Percentiles rank a stretch among this genome's conserved stretches.
phyloP scores from a whole-genome alignment of 2,797 vertebrate species.

The Silurus aristotelis region DNA sequence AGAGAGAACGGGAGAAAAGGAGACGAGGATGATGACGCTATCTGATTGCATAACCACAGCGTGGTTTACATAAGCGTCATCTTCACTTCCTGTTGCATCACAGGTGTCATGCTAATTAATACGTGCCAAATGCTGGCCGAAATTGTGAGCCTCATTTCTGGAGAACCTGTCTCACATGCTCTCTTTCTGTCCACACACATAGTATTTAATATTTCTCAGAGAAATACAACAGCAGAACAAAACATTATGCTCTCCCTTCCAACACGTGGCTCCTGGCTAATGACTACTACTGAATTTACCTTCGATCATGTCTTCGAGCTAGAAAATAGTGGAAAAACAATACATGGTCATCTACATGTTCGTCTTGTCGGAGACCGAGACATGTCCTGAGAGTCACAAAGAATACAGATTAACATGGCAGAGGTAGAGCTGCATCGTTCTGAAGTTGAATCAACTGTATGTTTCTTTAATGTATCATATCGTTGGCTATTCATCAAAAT shows the following conservation, averaged over 20 bases:
- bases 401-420: no score
- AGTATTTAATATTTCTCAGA: neutral
- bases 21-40: constrained; percentile 32
- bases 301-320: neutral
- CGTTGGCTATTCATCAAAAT: no score
- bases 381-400: no score
- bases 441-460: no score
- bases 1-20: constrained; percentile 36
- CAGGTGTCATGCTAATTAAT: constrained; percentile 53
- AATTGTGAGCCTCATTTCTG: constrained; percentile 12
- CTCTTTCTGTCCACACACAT: neutral
- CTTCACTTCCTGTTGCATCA: constrained; percentile 60
- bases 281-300: neutral
- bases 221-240: neutral
- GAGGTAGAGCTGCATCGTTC: no score
- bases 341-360: no score
- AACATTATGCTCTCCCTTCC: neutral
- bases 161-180: constrained; percentile 7
- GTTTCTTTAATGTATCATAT: no score
- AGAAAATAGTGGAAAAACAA: neutral
- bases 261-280: neutral
- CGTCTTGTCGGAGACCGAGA: no score
- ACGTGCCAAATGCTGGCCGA: constrained; percentile 29
- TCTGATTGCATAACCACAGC: constrained; percentile 57
- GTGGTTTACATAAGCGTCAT: constrained; percentile 59